Percentiles rank a stretch among this genome's conserved stretches.
Conservation (phyloP, 2,888 invertebrate species). For the Scaptodrosophila latifasciaeformis region DNA sequence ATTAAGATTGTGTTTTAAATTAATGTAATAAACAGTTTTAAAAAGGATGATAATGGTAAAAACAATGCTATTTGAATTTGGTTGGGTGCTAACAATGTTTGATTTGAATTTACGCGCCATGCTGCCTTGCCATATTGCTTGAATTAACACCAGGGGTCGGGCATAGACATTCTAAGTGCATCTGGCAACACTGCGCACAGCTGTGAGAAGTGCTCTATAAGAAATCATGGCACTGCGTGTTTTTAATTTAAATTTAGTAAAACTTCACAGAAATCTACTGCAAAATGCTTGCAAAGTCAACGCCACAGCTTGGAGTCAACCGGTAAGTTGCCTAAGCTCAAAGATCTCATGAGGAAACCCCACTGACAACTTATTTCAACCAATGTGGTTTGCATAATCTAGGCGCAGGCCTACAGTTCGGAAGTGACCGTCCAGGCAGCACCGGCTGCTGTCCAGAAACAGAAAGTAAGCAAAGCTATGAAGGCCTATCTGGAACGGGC, state of each 20-base stretch:
- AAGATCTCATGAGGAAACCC: too few species aligned
- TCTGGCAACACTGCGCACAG: slow-evolving; percentile 30
- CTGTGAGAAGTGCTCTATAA: too few species aligned
- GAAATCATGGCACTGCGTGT: slow-evolving; percentile 67
- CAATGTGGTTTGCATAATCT: slow-evolving; percentile 52
- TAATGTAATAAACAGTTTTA: slow-evolving; percentile 61
- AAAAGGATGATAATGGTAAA: slow-evolving; percentile 45
- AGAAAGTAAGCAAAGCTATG: slow-evolving; percentile 91
- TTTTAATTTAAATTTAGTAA: slow-evolving; percentile 64
- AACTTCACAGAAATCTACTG: slow-evolving; percentile 62
- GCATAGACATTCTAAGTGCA: too few species aligned
- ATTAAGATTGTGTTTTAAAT: slow-evolving; percentile 53
- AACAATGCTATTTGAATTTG: not conserved
- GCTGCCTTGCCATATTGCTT: slow-evolving; percentile 24
- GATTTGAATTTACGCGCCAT: not conserved
- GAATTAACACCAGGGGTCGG: too few species aligned
- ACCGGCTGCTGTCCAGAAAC: slow-evolving; percentile 74
- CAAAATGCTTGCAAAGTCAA: slow-evolving; percentile 46
- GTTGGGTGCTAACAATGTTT: too few species aligned
- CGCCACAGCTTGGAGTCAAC: slow-evolving; percentile 18
- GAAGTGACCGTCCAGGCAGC: slow-evolving; percentile 69
- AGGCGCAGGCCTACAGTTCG: slow-evolving; percentile 41
- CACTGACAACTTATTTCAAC: not conserved
- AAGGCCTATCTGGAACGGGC: slow-evolving; percentile 89
- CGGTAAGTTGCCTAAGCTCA: slow-evolving; percentile 30